phyloP scores from a whole-genome alignment of 2,888 invertebrate species.

The Polydesmus complanatus region DNA sequence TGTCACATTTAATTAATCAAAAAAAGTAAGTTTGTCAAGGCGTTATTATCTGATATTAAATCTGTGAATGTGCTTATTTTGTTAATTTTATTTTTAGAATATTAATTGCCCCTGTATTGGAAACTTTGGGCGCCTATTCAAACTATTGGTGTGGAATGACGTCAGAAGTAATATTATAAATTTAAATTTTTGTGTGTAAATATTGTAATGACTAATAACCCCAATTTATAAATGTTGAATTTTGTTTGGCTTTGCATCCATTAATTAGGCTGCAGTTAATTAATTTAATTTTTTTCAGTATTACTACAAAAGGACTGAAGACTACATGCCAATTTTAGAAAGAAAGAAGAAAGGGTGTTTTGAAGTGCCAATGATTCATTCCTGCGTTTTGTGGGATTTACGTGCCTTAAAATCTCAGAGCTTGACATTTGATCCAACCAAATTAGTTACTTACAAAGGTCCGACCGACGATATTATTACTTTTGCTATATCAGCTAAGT shows the following conservation, averaged over 20 bases:
- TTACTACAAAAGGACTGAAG: slow-evolving; percentile 61
- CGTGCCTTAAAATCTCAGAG: slow-evolving; percentile 41
- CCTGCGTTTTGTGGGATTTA: slow-evolving; percentile 67
- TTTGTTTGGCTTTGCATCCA: background rate
- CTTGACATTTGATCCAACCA: slow-evolving; percentile 58
- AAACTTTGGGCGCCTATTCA: slow-evolving; percentile 73
- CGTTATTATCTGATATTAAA: too few species aligned
- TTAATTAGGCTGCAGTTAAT: background rate
- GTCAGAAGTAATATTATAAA: slow-evolving; percentile 34
- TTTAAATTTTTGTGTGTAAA: background rate
- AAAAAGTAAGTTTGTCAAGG: slow-evolving; percentile 37
- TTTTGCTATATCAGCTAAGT: slow-evolving; percentile 70
- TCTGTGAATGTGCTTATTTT: background rate
- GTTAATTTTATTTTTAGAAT: slow-evolving; percentile 24
- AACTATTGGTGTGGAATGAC: slow-evolving; percentile 97
- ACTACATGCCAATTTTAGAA: slow-evolving; percentile 65
- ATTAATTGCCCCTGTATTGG: slow-evolving; percentile 69
- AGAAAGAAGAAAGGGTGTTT: slow-evolving; percentile 52
- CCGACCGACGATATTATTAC: slow-evolving; percentile 83
- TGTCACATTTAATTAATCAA: slow-evolving; percentile 46
- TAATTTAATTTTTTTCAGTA: slow-evolving; percentile 25
- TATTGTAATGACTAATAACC: background rate
- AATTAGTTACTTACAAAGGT: slow-evolving; percentile 49
- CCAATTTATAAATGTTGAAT: background rate
- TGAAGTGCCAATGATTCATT: slow-evolving; percentile 80